Percentiles rank a stretch among this genome's conserved stretches.
Conservation (phyloP, 2,888 invertebrate species). For the Latrodectus hesperus region DNA sequence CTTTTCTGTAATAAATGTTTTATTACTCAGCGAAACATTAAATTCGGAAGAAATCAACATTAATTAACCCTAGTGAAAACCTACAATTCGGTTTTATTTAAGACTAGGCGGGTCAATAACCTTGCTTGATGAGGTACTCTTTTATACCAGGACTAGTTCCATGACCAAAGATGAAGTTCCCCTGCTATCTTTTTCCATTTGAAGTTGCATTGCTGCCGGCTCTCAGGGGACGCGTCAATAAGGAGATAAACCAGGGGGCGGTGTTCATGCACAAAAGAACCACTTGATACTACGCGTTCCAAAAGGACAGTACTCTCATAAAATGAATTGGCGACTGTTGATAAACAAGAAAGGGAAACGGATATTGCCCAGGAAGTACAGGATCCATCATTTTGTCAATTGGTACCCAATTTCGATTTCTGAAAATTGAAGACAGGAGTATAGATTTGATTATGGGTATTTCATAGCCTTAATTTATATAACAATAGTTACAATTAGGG, state of each 20-base stretch:
- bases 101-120: background rate
- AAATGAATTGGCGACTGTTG: no score
- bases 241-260: background rate
- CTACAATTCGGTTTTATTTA: background rate
- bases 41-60: slow-evolving; percentile 1
- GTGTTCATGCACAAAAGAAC: background rate
- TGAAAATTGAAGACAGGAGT: no score
- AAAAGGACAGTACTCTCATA: no score
- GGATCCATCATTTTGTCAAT: no score
- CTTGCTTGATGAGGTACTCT: background rate
- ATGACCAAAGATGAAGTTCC: background rate
- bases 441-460: no score
- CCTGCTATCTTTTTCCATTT: background rate
- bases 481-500: no score
- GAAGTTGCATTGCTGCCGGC: background rate
- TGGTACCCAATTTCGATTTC: no score
- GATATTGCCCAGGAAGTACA: no score
- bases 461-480: no score
- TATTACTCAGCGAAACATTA: background rate
- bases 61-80: background rate
- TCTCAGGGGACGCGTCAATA: slow-evolving; percentile 8
- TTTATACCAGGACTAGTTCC: background rate
- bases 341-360: no score
- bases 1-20: background rate
- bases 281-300: background rate